Conservation (phyloP, 53 echinoderm and acorn worm species). For the Zoroaster sp. region DNA sequence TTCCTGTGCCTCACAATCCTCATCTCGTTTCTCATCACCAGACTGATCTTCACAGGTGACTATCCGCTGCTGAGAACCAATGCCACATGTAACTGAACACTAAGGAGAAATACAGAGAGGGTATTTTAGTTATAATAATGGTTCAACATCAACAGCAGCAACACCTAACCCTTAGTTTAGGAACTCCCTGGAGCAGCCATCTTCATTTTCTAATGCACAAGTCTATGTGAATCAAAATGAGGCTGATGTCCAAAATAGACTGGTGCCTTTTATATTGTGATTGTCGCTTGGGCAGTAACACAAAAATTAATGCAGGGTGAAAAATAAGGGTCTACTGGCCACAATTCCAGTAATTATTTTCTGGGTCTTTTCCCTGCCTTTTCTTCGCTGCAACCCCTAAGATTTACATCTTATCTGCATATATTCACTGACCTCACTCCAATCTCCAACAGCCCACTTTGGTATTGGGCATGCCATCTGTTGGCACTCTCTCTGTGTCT, state of each 20-base stretch:
- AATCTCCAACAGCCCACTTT: not conserved
- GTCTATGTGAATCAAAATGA: not conserved
- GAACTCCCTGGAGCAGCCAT: not conserved
- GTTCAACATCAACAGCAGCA: too few species aligned
- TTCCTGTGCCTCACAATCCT: not conserved
- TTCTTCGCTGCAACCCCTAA: too few species aligned
- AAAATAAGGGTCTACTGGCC: not conserved
- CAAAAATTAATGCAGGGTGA: not conserved
- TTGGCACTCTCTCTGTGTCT: not conserved
- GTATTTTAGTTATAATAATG: not conserved
- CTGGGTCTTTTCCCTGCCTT: too few species aligned
- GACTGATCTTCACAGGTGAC: constrained; percentile 61
- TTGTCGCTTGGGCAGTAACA: not conserved
- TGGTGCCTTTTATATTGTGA: not conserved
- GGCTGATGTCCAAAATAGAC: not conserved
- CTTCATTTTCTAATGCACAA: not conserved
- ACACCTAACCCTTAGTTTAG: too few species aligned
- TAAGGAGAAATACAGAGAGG: not conserved
- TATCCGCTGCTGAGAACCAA: constrained; percentile 58
- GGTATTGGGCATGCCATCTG: not conserved
- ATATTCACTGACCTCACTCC: not conserved
- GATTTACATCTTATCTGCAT: too few species aligned
- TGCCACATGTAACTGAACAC: constrained; percentile 82
- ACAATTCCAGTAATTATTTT: not conserved
- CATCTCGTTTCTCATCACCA: constrained; percentile 13